These are phyloP conservation scores for Agrypnia vestita DNA, from an alignment of 1,140 invertebrate species.

Conservation along the genomic window DNA sequence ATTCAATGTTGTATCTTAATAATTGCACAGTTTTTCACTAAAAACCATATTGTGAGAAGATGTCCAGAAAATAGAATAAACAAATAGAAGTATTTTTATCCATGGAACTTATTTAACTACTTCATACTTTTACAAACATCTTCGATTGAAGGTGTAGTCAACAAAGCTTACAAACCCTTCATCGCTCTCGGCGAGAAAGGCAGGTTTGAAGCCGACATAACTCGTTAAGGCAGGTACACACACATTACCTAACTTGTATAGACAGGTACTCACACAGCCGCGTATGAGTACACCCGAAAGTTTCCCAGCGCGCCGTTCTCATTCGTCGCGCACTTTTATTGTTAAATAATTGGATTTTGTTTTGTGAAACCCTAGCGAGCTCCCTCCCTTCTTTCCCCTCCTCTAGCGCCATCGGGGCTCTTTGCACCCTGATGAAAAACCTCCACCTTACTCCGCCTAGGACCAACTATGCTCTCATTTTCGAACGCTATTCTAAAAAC, in stretches of 20 bases:
- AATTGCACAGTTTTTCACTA: too few relatives aligned
- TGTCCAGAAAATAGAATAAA: constrained; percentile 2
- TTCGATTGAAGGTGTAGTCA: constrained; percentile 18
- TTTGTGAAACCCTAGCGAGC: constrained; percentile 57
- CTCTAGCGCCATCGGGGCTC: constrained; percentile 20
- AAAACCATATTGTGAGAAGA: background rate
- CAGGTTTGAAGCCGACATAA: constrained; percentile 10
- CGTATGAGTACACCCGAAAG: constrained; percentile 36
- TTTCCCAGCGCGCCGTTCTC: constrained; percentile 48
- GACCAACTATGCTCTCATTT: constrained; percentile 42
- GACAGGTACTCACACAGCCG: constrained; percentile 18
- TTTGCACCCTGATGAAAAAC: constrained; percentile 23
- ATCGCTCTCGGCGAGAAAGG: background rate
- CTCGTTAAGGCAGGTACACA: constrained; percentile 33
- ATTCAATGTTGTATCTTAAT: too few relatives aligned
- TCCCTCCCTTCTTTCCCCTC: background rate
- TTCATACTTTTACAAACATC: constrained; percentile 20
- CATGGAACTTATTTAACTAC: constrained; percentile 9
- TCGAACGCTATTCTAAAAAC: constrained; percentile 55
- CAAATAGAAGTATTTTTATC: too few relatives aligned
- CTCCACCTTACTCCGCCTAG: constrained; percentile 22
- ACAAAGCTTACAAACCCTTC: constrained; percentile 11
- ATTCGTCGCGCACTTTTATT: constrained; percentile 61
- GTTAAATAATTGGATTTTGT: constrained; percentile 62
- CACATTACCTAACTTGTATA: constrained; percentile 21